Conservation (phyloP, 2,888 invertebrate genomes). For the Lacanobia wlatinum region DNA sequence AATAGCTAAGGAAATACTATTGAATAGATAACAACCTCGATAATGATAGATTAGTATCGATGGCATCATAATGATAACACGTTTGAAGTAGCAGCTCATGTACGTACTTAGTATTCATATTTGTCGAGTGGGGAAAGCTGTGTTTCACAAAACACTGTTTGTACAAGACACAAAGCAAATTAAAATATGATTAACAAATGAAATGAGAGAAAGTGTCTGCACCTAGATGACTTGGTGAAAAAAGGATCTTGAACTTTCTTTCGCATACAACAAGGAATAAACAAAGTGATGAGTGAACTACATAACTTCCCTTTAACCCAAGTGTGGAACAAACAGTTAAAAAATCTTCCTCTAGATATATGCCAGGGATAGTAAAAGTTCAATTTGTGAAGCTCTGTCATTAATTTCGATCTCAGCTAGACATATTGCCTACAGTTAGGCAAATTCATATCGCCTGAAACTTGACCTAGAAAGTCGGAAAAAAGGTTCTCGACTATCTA, state of each 20-base stretch:
- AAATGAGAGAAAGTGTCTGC: background rate
- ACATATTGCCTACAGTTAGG: conserved; percentile 48
- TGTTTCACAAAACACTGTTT: conserved; percentile 7
- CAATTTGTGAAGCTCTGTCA: conserved; percentile 32
- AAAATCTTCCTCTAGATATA: conserved; percentile 1
- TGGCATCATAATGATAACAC: conserved; percentile 61
- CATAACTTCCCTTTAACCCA: background rate
- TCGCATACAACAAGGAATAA: background rate
- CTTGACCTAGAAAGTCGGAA: conserved; percentile 46
- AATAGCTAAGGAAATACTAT: conserved; percentile 66
- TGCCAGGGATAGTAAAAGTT: conserved; percentile 17
- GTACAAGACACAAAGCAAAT: conserved; percentile 17
- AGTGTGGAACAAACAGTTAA: conserved; percentile 16
- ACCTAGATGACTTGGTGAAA: background rate
- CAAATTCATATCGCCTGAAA: conserved; percentile 44
- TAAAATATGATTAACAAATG: conserved; percentile 17
- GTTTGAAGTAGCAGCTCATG: conserved; percentile 31
- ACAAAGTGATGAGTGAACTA: background rate
- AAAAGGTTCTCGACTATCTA: conserved; percentile 40
- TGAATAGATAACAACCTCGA: conserved; percentile 67
- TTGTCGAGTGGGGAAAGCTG: conserved; percentile 12
- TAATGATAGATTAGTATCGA: conserved; percentile 66
- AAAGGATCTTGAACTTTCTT: background rate
- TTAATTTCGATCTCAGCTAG: conserved; percentile 45
- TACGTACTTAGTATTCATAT: conserved; percentile 15